Evolutionary conservation across 37 sponge, comb jelly and placozoan genomes (phyloP).

Genomic region (Spongilla lacustris): DNA sequence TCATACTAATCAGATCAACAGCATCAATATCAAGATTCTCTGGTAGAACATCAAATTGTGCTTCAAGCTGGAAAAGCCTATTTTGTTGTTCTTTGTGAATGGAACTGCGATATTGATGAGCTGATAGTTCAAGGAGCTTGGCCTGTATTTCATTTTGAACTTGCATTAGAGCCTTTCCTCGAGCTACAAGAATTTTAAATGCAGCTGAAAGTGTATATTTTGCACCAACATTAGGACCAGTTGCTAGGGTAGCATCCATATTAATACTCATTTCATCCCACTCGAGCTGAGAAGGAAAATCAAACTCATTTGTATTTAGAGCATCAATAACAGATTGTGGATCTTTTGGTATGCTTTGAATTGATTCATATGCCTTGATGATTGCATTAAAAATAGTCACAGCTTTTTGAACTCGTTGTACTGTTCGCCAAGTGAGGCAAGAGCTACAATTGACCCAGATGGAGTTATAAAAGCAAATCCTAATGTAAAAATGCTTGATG

Average conservation of each 20-base stretch:
- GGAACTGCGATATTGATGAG: neutral
- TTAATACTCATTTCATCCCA: constrained; percentile 13
- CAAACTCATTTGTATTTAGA: neutral
- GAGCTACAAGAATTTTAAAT: constrained; percentile 14
- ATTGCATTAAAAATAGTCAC: constrained; percentile 7
- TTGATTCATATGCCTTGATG: constrained; percentile 2
- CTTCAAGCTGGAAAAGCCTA: neutral
- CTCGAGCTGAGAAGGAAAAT: neutral
- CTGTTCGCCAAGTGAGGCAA: neutral
- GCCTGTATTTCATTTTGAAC: constrained; percentile 14
- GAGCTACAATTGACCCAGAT: neutral
- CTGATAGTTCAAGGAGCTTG: constrained; percentile 19
- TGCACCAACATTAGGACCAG: neutral
- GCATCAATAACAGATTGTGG: constrained; percentile 19
- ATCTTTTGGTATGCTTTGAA: neutral
- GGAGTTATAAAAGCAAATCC: constrained; percentile 9
- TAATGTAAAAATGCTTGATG: neutral
- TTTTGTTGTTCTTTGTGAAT: neutral
- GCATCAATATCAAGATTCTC: constrained; percentile 1
- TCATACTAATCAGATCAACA: constrained; percentile 1
- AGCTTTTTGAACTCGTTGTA: constrained; percentile 5
- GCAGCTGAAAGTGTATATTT: constrained; percentile 12
- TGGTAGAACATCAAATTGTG: neutral
- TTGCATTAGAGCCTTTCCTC: constrained; percentile 12
- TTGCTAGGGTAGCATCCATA: constrained; percentile 12